Conservation (phyloP, 2,888 invertebrate genomes). For the Crepidodera aurea region DNA sequence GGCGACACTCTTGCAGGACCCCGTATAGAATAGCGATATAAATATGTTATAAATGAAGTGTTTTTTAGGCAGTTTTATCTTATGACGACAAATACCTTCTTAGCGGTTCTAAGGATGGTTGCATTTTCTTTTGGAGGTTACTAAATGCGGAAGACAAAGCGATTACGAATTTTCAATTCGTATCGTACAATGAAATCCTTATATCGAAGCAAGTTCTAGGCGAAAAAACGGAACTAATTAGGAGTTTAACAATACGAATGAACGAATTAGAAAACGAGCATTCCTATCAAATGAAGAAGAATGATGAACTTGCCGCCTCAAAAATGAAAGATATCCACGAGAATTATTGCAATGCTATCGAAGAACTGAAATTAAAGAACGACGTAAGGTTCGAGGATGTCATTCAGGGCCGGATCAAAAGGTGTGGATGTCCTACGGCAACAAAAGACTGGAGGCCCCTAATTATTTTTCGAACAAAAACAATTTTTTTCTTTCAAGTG, state of each 20-base stretch:
- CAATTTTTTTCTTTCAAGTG: no score
- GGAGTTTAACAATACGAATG: conserved; percentile 73
- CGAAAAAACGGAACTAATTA: conserved; percentile 77
- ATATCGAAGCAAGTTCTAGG: conserved; percentile 81
- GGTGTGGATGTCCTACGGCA: no score
- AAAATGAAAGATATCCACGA: conserved; percentile 83
- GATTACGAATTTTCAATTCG: conserved; percentile 71
- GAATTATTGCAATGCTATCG: conserved; percentile 82
- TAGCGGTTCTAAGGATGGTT: conserved; percentile 79
- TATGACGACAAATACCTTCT: conserved; percentile 81
- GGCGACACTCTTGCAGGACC: no score
- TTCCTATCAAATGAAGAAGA: conserved; percentile 83
- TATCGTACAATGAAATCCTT: conserved; percentile 82
- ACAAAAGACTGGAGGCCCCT: no score
- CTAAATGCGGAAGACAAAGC: conserved; percentile 77
- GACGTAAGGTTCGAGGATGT: conserved; percentile 64
- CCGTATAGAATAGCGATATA: no score
- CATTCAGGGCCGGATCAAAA: no score
- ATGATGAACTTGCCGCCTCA: conserved; percentile 79
- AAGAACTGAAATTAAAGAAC: conserved; percentile 78
- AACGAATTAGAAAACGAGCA: conserved; percentile 89
- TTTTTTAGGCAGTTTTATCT: conserved; percentile 72
- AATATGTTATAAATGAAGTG: no score
- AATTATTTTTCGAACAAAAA: no score
- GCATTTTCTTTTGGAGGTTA: conserved; percentile 86